Conservation (phyloP, 1,140 invertebrate genomes). For the Drosophila elegans region DNA sequence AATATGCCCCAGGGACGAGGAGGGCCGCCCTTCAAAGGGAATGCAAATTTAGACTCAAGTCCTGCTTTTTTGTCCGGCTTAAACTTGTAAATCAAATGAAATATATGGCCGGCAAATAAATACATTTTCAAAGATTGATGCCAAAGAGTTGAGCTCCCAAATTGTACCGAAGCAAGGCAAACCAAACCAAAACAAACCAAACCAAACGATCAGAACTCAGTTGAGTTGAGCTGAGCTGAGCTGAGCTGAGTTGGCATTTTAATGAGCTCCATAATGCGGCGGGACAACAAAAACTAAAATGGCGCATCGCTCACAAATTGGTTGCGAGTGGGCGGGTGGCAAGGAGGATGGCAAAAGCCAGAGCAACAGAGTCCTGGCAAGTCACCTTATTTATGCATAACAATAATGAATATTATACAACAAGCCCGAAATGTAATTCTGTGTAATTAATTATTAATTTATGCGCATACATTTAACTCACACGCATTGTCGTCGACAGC, state of each 20-base stretch:
- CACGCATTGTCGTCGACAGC: conserved; percentile 82
- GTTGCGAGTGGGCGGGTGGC: conserved; percentile 15
- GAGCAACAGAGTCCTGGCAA: conserved; percentile 36
- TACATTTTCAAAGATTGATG: conserved; percentile 73
- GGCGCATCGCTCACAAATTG: conserved; percentile 69
- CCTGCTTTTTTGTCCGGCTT: conserved; percentile 21
- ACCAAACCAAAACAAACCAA: neutral
- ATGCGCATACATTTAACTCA: conserved; percentile 85
- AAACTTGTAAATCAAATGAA: conserved; percentile 78
- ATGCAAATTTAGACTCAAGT: conserved; percentile 70
- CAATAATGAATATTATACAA: conserved; percentile 85
- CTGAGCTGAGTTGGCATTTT: conserved; percentile 62
- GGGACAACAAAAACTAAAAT: conserved; percentile 60
- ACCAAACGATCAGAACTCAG: too few species aligned
- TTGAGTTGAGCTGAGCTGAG: neutral
- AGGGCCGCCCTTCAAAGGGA: conserved; percentile 62
- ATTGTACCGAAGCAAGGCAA: neutral
- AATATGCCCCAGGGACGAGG: conserved; percentile 68
- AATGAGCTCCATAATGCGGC: conserved; percentile 60
- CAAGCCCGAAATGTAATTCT: conserved; percentile 85
- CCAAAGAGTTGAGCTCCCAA: conserved; percentile 28
- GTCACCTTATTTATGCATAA: conserved; percentile 84
- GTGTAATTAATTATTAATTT: conserved; percentile 85
- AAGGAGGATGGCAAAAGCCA: neutral
- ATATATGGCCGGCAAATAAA: conserved; percentile 70